phyloP scores from a whole-genome alignment of 2,888 invertebrate species.

The Crematogaster levior region DNA sequence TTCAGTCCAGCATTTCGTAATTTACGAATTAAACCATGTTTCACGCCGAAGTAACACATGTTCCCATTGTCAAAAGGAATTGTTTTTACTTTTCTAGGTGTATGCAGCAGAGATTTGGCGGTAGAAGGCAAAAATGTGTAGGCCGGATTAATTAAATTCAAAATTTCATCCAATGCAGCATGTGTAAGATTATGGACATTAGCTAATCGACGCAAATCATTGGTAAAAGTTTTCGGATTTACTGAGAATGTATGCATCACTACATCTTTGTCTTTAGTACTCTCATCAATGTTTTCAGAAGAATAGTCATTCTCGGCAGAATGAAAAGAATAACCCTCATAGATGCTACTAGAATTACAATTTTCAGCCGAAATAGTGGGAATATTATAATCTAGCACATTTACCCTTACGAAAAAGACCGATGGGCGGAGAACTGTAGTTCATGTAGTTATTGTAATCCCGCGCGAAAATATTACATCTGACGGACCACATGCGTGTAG shows the following conservation, averaged over 20 bases:
- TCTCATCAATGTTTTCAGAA: not conserved
- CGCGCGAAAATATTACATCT: too few relatives aligned
- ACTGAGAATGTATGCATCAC: not conserved
- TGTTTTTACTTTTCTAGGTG: not conserved
- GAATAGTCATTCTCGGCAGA: not conserved
- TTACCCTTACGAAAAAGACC: too few relatives aligned
- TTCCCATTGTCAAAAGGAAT: slow-evolving; percentile 13
- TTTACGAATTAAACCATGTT: not conserved
- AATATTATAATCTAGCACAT: not conserved
- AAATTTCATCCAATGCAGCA: not conserved
- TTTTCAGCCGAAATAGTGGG: not conserved
- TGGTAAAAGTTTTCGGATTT: not conserved
- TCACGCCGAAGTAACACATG: not conserved
- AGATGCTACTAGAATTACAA: not conserved
- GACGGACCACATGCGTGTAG: too few relatives aligned
- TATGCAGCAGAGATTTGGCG: not conserved
- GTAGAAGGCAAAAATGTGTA: slow-evolving; percentile 7
- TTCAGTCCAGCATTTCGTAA: not conserved
- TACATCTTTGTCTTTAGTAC: not conserved
- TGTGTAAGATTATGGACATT: slow-evolving; percentile 6
- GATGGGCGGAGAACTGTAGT: too few relatives aligned
- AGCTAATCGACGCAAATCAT: not conserved
- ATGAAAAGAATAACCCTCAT: not conserved
- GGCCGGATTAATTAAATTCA: slow-evolving; percentile 7
- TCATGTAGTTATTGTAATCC: too few relatives aligned